These are phyloP conservation scores for Leptatherina wallacei DNA, from an alignment of 2,797 vertebrate species.

Conservation along the genomic window DNA sequence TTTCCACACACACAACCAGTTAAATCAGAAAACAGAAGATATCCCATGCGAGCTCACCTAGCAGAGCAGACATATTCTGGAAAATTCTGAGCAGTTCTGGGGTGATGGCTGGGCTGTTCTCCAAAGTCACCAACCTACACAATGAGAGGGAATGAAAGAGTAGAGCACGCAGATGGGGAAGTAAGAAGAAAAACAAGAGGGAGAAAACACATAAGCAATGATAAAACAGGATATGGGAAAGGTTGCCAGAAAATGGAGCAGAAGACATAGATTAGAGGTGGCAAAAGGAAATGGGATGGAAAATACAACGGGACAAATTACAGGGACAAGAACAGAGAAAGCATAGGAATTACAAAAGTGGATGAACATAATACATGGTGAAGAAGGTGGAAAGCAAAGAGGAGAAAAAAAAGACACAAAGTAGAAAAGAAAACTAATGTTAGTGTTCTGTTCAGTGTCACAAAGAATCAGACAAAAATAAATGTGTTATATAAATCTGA, in stretches of 20 bases:
- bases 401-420: background rate
- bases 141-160: constrained; percentile 25
- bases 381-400: constrained; percentile 11
- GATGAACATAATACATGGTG: constrained; percentile 14
- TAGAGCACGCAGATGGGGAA: constrained; percentile 13
- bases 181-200: constrained; percentile 15
- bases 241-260: constrained; percentile 12
- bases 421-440: background rate
- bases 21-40: constrained; percentile 19
- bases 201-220: constrained; percentile 4
- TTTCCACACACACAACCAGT: constrained; percentile 1
- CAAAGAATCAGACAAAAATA: background rate
- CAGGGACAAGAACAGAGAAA: constrained; percentile 16
- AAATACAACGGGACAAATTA: constrained; percentile 37
- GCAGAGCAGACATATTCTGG: constrained; percentile 95
- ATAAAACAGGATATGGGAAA: constrained; percentile 14
- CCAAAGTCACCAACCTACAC: constrained; percentile 94
- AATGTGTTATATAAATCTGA: background rate
- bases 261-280: constrained; percentile 31
- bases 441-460: background rate
- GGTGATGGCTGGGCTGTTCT: constrained; percentile 92
- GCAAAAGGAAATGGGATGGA: constrained; percentile 26
- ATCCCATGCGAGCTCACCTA: constrained; percentile 85
- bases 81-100: constrained; percentile 95
- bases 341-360: constrained; percentile 1